Base-by-base conservation (phyloP, 1,140 invertebrate species). In the Apis laboriosa region DNA sequence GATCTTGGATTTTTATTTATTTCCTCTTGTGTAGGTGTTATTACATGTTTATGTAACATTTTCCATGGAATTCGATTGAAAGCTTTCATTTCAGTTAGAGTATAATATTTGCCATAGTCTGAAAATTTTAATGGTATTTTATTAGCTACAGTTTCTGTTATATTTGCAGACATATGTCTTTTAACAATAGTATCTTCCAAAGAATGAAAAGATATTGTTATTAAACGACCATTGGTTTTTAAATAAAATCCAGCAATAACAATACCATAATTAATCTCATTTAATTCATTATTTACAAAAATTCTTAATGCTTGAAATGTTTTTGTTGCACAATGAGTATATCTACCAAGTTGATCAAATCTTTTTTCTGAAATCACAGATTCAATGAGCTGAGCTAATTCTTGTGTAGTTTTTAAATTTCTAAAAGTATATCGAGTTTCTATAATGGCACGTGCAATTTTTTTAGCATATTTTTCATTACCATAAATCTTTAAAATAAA, bases 211-310 rank as follows among this genome's bases (percentile, higher is more conserved):
- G 97, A 96, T 12, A 99, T 96, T 2, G 97, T 97, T 1, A 98
- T 96, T 84, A 99, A 90, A 84, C 96, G 94, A 2, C 98, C 98
- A 55, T 96, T 95, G 0, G 96, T 91, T 94, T 97, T 97, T 34
- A 99, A 94, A 91, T 97, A 97, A 84, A 96, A 95, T 71, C 96
- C 95, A 1, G 98, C 97, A 85, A 98, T 89, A 58, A 97, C 91
- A 90, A 99, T 96, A 3, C 96, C 98, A 94, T 98, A 97, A 94
- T 99, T 98, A 9, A 99, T 96, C 95, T 99, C 98, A 93, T 99
- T 99, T 1, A 99, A 93, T 94, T 99, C 98, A 93, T 99, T 98
- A 92, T 99, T 99, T 0, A 99, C 97, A 94, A 99, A 99, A 85
- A 99, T 99, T 88, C 98, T 94, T 77, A 99, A 92, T 0, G 98